These are phyloP conservation scores for Pinctada fucata DNA, from an alignment of 2,888 invertebrate species.

Conservation along the genomic window DNA sequence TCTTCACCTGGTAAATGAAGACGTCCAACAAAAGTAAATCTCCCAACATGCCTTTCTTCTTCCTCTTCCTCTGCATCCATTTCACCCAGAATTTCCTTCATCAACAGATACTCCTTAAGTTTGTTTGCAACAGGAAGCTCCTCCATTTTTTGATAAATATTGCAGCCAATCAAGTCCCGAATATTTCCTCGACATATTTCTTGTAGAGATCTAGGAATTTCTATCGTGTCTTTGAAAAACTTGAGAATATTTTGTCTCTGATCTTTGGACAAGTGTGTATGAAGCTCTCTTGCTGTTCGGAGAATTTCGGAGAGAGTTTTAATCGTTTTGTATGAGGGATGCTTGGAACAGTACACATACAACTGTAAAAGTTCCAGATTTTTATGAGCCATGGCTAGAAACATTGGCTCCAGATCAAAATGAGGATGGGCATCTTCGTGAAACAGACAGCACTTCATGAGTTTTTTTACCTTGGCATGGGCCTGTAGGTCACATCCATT, in stretches of 20 bases:
- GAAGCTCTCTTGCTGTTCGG: slow-evolving; percentile 59
- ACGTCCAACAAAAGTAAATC: slow-evolving; percentile 30
- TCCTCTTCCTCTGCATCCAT: slow-evolving; percentile 30
- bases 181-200: slow-evolving; percentile 66
- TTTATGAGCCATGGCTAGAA: slow-evolving; percentile 70
- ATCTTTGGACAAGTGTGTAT: slow-evolving; percentile 55
- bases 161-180: slow-evolving; percentile 57
- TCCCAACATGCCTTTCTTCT: slow-evolving; percentile 24
- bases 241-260: slow-evolving; percentile 59
- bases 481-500: slow-evolving; percentile 72
- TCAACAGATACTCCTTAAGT: slow-evolving; percentile 69
- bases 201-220: slow-evolving; percentile 62
- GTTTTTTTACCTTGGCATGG: slow-evolving; percentile 56
- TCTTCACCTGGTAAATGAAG: slow-evolving; percentile 8
- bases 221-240: slow-evolving; percentile 58
- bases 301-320: slow-evolving; percentile 64
- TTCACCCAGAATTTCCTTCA: slow-evolving; percentile 60
- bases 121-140: slow-evolving; percentile 64
- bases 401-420: slow-evolving; percentile 73
- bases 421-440: slow-evolving; percentile 74
- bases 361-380: slow-evolving; percentile 67
- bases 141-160: slow-evolving; percentile 58
- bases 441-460: slow-evolving; percentile 65
- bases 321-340: slow-evolving; percentile 60
- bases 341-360: slow-evolving; percentile 65